phyloP scores from a whole-genome alignment of 2,888 invertebrate species.

The Bugula neritina region DNA sequence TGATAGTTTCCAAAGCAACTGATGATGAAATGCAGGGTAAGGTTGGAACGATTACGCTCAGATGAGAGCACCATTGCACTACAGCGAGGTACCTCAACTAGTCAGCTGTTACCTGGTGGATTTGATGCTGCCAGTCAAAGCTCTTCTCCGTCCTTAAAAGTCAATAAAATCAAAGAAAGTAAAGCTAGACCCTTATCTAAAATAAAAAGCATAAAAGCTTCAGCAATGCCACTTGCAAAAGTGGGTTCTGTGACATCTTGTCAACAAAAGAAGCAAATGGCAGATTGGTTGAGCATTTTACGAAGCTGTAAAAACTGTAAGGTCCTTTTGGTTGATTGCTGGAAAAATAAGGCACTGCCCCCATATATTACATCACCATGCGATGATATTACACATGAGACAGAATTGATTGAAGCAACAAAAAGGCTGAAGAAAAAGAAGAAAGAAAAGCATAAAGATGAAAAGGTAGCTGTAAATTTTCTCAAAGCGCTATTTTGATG shows the following conservation, averaged over 20 bases:
- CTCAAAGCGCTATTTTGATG: too few species aligned
- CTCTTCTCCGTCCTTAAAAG: too few species aligned
- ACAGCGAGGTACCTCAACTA: background rate
- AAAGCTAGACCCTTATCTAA: background rate
- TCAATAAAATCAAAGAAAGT: background rate
- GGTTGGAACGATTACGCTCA: background rate
- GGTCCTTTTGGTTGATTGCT: background rate
- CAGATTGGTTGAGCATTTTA: background rate
- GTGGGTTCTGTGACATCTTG: background rate
- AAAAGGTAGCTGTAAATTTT: background rate
- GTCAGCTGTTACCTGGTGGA: too few species aligned
- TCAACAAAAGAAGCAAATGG: background rate
- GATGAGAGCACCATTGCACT: background rate
- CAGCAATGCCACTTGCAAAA: background rate
- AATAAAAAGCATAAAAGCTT: background rate
- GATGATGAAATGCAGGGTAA: constrained; percentile 15
- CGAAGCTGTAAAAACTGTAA: constrained; percentile 1
- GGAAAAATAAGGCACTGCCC: constrained; percentile 9
- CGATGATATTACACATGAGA: background rate
- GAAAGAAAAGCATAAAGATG: background rate
- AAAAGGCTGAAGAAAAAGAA: constrained; percentile 22
- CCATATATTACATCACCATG: too few species aligned
- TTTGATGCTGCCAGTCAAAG: too few species aligned
- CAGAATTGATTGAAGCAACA: background rate
- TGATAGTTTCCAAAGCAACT: constrained; percentile 19